Evolutionary conservation across 2,888 invertebrate genomes (phyloP).

Genomic region (Asteroscopus sphinx): DNA sequence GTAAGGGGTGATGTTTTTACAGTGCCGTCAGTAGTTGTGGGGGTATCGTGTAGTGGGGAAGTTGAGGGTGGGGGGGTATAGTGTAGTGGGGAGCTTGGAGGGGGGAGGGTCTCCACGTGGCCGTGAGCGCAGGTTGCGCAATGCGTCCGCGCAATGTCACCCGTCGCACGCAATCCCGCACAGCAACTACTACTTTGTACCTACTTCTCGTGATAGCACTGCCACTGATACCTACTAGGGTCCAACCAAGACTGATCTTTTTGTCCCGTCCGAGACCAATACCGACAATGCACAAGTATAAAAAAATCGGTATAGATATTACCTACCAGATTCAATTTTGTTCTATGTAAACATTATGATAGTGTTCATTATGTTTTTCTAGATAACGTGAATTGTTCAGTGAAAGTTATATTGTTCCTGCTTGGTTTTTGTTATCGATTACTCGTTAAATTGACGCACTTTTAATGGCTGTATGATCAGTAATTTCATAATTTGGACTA

Average conservation of each 20-base stretch:
- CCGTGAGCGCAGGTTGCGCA: conserved; percentile 68
- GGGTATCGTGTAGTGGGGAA: conserved; percentile 18
- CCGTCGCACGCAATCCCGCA: conserved; percentile 58
- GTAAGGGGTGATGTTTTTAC: conserved; percentile 59
- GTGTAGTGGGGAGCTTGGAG: conserved; percentile 20
- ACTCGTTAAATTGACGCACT: neutral
- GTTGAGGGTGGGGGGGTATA: conserved; percentile 16
- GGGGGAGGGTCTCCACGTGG: conserved; percentile 69
- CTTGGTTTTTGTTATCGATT: neutral
- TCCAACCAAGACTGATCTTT: too few species aligned
- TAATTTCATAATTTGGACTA: neutral
- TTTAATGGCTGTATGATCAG: neutral
- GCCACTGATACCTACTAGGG: conserved; percentile 15
- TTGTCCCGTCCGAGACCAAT: too few species aligned
- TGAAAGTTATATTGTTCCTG: conserved; percentile 8
- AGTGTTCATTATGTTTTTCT: conserved; percentile 6
- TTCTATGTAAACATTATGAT: conserved; percentile 11
- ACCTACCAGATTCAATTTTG: conserved; percentile 12
- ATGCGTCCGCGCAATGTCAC: conserved; percentile 76
- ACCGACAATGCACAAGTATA: too few species aligned
- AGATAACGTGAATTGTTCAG: conserved; percentile 2
- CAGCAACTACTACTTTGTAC: conserved; percentile 23
- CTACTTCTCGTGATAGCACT: conserved; percentile 29
- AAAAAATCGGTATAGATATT: too few species aligned
- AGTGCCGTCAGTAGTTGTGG: conserved; percentile 12